phyloP scores from a whole-genome alignment of 2,113 vertebrate genomes.

The Leptobrachium ailaonicum region DNA sequence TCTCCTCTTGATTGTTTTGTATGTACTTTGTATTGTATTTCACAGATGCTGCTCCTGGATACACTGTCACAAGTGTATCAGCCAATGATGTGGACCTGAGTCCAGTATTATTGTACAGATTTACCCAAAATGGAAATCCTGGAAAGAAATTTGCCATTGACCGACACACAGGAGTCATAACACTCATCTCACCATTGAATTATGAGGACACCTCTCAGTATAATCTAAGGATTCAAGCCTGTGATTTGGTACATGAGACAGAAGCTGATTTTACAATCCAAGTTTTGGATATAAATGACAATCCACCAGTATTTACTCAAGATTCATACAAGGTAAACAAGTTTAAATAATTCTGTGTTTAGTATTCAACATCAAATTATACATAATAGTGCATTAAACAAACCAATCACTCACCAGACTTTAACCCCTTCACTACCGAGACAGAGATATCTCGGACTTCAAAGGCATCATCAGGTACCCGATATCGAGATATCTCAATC shows the following conservation, averaged over 20 bases:
- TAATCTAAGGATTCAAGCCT: conserved; percentile 70
- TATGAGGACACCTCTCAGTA: conserved; percentile 75
- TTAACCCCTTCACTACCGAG: too few species aligned
- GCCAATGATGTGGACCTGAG: conserved; percentile 81
- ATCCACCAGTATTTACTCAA: conserved; percentile 80
- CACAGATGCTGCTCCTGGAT: conserved; percentile 79
- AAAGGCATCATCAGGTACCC: too few species aligned
- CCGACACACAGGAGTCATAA: conserved; percentile 72
- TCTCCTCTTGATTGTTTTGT: not conserved
- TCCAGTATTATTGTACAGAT: conserved; percentile 78
- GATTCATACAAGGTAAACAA: conserved; percentile 78
- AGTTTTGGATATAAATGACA: conserved; percentile 87
- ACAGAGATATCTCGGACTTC: too few species aligned
- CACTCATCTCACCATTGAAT: conserved; percentile 74
- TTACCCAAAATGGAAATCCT: conserved; percentile 64
- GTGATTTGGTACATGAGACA: conserved; percentile 79
- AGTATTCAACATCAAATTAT: not conserved
- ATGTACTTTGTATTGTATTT: not conserved
- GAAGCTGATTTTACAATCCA: conserved; percentile 70
- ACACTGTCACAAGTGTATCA: conserved; percentile 73
- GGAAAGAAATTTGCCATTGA: conserved; percentile 77
- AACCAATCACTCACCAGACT: too few species aligned
- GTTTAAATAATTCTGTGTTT: not conserved
- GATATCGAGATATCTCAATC: too few species aligned
- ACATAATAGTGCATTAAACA: too few species aligned